These are phyloP conservation scores for Pristionchus entomophagus DNA, from an alignment of 2,888 invertebrate genomes.

Conservation along the genomic window DNA sequence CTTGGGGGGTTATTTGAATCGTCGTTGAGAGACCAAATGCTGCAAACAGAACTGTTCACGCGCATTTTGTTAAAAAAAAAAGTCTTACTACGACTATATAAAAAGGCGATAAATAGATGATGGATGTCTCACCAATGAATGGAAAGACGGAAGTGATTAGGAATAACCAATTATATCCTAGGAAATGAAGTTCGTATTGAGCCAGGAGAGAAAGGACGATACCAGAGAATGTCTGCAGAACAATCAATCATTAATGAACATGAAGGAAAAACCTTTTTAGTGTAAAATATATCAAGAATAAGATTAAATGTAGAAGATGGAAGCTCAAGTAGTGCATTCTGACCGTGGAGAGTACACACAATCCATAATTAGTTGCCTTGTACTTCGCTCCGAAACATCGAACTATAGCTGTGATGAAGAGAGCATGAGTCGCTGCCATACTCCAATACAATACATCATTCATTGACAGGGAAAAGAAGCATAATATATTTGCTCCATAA, in stretches of 20 bases:
- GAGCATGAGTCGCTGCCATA: constrained; percentile 74
- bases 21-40: constrained; percentile 70
- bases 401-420: constrained; percentile 74
- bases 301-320: too few species aligned
- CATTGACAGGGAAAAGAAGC: neutral
- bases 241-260: neutral
- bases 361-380: constrained; percentile 73
- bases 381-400: constrained; percentile 72
- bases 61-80: too few species aligned
- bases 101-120: neutral
- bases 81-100: too few species aligned
- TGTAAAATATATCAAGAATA: too few species aligned
- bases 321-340: neutral
- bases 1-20: constrained; percentile 70
- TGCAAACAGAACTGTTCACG: constrained; percentile 50
- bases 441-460: constrained; percentile 52
- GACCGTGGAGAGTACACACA: constrained; percentile 71
- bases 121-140: constrained; percentile 64
- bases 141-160: constrained; percentile 72
- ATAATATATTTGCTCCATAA: too few species aligned
- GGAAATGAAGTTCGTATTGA: constrained; percentile 64
- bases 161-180: constrained; percentile 73
- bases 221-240: constrained; percentile 68
- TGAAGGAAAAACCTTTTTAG: neutral
- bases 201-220: constrained; percentile 66